These are phyloP conservation scores for Tipula vernalis DNA, from an alignment of 2,888 invertebrate genomes.

Conservation along the genomic window DNA sequence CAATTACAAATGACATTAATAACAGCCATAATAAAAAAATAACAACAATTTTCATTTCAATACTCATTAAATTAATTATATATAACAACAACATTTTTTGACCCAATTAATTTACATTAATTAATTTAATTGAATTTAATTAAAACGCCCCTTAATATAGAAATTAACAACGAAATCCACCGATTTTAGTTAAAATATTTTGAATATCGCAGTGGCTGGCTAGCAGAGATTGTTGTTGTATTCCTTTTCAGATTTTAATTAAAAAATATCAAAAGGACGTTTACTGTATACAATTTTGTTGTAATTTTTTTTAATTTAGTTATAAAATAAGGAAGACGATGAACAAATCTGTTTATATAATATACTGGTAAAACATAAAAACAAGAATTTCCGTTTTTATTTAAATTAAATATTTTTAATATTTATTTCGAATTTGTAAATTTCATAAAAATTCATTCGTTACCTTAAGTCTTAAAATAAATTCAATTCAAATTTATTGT, in stretches of 20 bases:
- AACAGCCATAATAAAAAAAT: neutral
- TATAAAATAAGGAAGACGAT: neutral
- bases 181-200: neutral
- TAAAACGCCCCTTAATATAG: neutral
- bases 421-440: neutral
- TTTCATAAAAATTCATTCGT: neutral
- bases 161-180: neutral
- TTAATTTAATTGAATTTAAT: neutral
- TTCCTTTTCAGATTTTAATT: neutral
- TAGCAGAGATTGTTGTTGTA: neutral
- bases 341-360: neutral
- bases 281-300: neutral
- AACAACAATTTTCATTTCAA: neutral
- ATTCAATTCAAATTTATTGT: neutral
- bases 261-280: neutral
- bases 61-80: neutral
- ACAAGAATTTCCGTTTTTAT: neutral
- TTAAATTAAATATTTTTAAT: neutral
- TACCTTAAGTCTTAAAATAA: neutral
- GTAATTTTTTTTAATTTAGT: neutral
- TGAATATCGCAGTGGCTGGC: neutral
- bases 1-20: neutral
- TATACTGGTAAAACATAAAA: neutral
- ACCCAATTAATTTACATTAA: neutral
- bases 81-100: neutral